phyloP scores from a whole-genome alignment of 2,113 vertebrate species.

The Hirundichthys speculiger region DNA sequence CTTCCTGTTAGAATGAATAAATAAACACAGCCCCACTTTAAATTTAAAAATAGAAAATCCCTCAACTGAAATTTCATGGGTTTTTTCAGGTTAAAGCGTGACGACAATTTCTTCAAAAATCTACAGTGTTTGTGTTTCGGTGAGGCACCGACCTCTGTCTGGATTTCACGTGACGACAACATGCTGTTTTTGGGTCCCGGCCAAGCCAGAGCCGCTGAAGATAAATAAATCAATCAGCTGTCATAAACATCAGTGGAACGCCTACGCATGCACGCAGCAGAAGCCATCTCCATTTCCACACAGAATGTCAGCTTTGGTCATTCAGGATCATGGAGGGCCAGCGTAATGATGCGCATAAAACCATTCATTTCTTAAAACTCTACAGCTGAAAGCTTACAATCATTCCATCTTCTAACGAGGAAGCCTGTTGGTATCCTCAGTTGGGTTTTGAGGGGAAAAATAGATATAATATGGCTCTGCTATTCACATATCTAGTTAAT shows the following conservation, averaged over 20 bases:
- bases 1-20: slow-evolving; percentile 8
- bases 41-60: slow-evolving; percentile 12
- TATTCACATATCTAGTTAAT: too few relatives aligned
- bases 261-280: slow-evolving; percentile 18
- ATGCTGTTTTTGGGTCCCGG: slow-evolving; percentile 20
- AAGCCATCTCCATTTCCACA: slow-evolving; percentile 27
- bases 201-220: slow-evolving; percentile 36
- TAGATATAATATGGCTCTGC: too few relatives aligned
- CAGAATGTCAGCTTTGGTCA: slow-evolving; percentile 4
- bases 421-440: too few relatives aligned
- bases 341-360: neutral
- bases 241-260: slow-evolving; percentile 35
- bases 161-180: slow-evolving; percentile 26
- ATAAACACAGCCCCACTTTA: neutral
- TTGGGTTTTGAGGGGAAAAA: too few relatives aligned
- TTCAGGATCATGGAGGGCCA: neutral
- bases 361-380: slow-evolving; percentile 12
- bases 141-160: slow-evolving; percentile 22
- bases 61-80: neutral
- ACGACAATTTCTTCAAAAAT: neutral
- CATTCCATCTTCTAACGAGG: too few relatives aligned
- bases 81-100: neutral
- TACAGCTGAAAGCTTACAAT: too few relatives aligned
- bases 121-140: neutral
- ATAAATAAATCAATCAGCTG: slow-evolving; percentile 70